Conservation (phyloP, 2,888 invertebrate species). For the Caenorhabditis auriculariae region DNA sequence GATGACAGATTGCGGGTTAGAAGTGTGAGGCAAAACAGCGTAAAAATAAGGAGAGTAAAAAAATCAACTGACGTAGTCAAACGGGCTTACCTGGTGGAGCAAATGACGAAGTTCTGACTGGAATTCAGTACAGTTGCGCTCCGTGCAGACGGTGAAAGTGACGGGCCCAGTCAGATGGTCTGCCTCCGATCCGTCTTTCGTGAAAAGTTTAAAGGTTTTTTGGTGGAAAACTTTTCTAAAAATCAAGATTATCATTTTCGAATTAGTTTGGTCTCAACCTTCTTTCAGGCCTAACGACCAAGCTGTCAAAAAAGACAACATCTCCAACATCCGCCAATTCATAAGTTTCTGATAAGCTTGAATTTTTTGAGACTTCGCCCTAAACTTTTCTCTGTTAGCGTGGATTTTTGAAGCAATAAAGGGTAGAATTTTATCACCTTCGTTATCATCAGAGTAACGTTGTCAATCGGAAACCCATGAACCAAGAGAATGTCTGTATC, state of each 20-base stretch:
- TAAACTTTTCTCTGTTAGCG: no score
- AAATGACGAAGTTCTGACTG: not conserved
- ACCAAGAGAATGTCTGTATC: constrained; percentile 36
- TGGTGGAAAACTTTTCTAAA: constrained; percentile 12
- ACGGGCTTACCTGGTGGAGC: not conserved
- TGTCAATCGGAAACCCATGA: constrained; percentile 48
- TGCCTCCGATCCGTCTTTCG: constrained; percentile 12
- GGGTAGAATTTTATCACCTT: constrained; percentile 1
- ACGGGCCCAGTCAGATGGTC: constrained; percentile 21
- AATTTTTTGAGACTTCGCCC: no score
- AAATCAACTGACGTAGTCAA: no score
- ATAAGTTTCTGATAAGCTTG: no score
- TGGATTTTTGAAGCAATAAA: constrained; percentile 6
- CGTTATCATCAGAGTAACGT: constrained; percentile 34
- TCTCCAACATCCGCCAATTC: no score
- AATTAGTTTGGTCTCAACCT: no score
- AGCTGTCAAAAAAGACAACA: no score
- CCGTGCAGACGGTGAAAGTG: not conserved
- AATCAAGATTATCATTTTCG: no score
- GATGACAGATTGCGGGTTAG: no score
- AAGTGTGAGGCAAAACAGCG: no score
- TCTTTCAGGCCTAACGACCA: no score
- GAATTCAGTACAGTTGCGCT: not conserved
- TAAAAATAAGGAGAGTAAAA: no score
- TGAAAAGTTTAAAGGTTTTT: constrained; percentile 16